phyloP scores from a whole-genome alignment of 2,113 vertebrate genomes.

The Megaceryle maxima region DNA sequence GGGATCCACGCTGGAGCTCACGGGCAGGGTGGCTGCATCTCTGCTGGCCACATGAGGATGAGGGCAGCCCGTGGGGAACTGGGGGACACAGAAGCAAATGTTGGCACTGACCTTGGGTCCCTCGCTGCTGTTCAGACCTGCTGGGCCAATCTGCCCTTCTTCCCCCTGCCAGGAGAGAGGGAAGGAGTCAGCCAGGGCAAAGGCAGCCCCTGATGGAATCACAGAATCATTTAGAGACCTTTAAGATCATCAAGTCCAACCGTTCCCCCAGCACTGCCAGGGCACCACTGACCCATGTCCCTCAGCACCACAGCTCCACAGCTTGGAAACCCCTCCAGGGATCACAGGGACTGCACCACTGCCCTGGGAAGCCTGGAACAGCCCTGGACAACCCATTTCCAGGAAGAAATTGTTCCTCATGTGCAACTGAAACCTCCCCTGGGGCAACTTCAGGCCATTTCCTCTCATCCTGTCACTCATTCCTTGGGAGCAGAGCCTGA shows the following conservation, averaged over 20 bases:
- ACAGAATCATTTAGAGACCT: background rate
- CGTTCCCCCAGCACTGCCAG: background rate
- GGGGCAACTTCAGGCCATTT: background rate
- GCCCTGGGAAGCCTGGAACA: background rate
- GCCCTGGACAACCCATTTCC: too few relatives aligned
- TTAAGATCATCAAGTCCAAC: background rate
- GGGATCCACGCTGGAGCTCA: background rate
- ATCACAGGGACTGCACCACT: background rate
- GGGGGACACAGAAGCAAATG: rapidly evolving
- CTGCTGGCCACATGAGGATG: rapidly evolving
- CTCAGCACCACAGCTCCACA: background rate
- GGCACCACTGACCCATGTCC: background rate
- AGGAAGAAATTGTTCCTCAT: background rate
- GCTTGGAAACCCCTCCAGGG: background rate
- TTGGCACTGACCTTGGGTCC: conserved; percentile 81
- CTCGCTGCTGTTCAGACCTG: conserved; percentile 76
- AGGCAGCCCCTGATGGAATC: background rate
- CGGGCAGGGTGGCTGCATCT: background rate
- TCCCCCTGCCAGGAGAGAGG: conserved; percentile 75
- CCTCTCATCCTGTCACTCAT: background rate
- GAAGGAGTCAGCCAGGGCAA: background rate
- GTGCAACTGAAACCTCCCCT: background rate
- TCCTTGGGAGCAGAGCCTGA: background rate
- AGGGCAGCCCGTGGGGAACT: rapidly evolving
- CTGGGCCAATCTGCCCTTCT: conserved; percentile 78